A percentile compares a stretch with the other conserved stretches of the same genome.
Evolutionary conservation across 2,113 vertebrate species (phyloP).

Genomic region (Varanus salvator): DNA sequence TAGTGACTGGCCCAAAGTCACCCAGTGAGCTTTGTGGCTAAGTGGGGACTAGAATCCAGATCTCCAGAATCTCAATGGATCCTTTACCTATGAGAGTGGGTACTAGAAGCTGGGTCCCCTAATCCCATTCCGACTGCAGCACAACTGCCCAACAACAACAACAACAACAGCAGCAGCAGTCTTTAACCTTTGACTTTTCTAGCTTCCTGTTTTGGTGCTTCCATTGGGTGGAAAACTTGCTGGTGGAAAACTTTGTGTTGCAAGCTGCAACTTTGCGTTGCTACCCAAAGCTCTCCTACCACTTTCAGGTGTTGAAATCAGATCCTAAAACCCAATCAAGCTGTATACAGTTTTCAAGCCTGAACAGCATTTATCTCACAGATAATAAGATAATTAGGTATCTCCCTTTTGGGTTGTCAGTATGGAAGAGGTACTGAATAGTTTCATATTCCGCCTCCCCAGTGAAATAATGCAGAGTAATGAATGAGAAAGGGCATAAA

Average conservation of each 20-base stretch:
- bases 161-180: too few species aligned
- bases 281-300: background rate
- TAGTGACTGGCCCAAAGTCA: too few species aligned
- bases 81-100: too few species aligned
- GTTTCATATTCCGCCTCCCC: conserved; percentile 23
- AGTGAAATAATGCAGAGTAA: conserved; percentile 25
- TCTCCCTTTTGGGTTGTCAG: background rate
- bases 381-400: conserved; percentile 6
- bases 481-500: conserved; percentile 8
- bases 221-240: background rate
- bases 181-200: too few species aligned
- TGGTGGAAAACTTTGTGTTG: background rate
- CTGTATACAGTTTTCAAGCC: background rate
- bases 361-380: background rate
- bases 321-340: background rate
- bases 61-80: too few species aligned
- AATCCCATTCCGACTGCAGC: too few species aligned
- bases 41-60: too few species aligned
- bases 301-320: background rate
- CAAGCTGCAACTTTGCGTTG: too few species aligned
- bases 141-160: too few species aligned
- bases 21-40: too few species aligned
- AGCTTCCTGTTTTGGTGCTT: background rate
- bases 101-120: too few species aligned
- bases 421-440: conserved; percentile 31